Evolutionary conservation across 2,113 vertebrate genomes (phyloP).

Genomic region (Todiramphus saurophagus): DNA sequence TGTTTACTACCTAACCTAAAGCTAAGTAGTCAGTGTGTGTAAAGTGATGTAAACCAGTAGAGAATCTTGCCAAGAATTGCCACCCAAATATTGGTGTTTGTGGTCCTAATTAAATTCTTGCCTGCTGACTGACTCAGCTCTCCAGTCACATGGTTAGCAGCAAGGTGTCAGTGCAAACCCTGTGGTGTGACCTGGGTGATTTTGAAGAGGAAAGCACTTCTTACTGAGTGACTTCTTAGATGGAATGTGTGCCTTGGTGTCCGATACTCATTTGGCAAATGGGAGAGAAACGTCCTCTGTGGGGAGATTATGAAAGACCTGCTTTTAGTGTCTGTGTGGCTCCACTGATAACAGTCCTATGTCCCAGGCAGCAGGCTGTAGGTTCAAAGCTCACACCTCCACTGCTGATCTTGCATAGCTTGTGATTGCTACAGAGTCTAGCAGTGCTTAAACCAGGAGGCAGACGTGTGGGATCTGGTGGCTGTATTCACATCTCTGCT

Average conservation of each 20-base stretch:
- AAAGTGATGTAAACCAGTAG: not conserved
- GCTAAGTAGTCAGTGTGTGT: not conserved
- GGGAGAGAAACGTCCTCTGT: not conserved
- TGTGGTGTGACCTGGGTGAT: not conserved
- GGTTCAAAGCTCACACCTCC: constrained; percentile 60
- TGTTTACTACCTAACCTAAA: not conserved
- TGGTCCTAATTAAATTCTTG: not conserved
- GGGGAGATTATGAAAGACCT: constrained; percentile 8
- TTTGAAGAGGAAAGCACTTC: not conserved
- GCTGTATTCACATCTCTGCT: not conserved
- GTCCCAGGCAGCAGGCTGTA: not conserved
- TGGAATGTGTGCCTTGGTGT: not conserved
- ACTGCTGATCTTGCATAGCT: constrained; percentile 9
- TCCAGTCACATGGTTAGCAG: not conserved
- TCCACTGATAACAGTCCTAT: not conserved
- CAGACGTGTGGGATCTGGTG: not conserved
- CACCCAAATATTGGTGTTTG: not conserved
- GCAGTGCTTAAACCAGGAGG: not conserved
- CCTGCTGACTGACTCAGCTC: not conserved
- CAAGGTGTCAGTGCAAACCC: not conserved
- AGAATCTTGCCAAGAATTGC: not conserved
- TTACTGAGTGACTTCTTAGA: not conserved
- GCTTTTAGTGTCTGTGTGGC: not conserved
- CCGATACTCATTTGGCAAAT: not conserved
- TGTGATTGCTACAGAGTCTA: not conserved